Base-by-base conservation (phyloP, 2,888 invertebrate genomes). In the Microchrysa polita region DNA sequence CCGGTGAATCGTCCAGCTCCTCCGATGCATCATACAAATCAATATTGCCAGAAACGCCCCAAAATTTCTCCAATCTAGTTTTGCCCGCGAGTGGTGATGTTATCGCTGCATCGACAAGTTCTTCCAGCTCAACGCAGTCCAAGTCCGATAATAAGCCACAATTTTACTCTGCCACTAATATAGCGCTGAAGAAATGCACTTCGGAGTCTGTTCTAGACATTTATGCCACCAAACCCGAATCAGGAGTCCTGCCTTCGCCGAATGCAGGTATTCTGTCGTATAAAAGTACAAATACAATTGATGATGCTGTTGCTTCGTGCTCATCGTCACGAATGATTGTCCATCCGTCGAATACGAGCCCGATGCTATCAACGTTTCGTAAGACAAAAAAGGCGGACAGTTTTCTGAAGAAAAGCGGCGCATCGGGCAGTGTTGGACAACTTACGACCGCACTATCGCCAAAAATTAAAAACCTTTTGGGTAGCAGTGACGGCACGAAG, bases 401-500 rank as follows among this genome's bases (percentile, higher is more conserved):
- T 23, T 73, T 60, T 14, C 22, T 63, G 4, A 18, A 52, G 34
- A 73, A 63, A 34, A 61, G 52, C 10, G 44, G 34, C 4, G 40
- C 27, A 12, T n/a, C 22, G n/a, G 53, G 67, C 23, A n/a, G 67
- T 10, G 16, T 7, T 48, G 23, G 61, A 5, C 57, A 44, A 42
- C 42, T 57, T 4, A 22, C 23, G 16, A 40, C 59, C 5, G 14
- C n/a, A 7, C 18, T 72, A 16, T 60, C 59, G 44, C 7, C 72
- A 23, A 73, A 61, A 53, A 72, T 61, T 18, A 72, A 72, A 67
- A 72, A 20, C 12, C 34, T 67, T 52, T 74, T 74, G 67, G 74
- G 75, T 72, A 72, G 74, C 42, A 75, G 72, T 69, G 69, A 67
- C 20, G 67, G 44, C 60, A 40, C 72, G 4, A 75, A 74, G 61